These are phyloP conservation scores for Akabosia matsudoensis DNA, from an alignment of 1,140 invertebrate species.

Conservation along the genomic window DNA sequence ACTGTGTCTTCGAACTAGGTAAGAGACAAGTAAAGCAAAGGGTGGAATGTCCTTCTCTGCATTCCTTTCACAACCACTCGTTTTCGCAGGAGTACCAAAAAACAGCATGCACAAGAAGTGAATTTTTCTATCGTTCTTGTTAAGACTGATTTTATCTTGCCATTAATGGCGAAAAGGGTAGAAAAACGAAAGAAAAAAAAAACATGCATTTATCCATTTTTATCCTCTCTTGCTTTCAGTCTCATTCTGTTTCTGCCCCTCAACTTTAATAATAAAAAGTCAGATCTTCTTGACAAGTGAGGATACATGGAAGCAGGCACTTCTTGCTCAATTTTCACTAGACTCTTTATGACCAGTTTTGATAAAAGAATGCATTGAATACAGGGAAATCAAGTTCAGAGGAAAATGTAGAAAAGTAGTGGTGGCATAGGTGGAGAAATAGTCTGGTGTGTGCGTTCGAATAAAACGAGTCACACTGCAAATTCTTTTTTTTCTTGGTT, in stretches of 20 bases:
- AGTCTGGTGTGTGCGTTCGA: too few relatives aligned
- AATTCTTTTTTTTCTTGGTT: too few relatives aligned
- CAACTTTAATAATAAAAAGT: background rate
- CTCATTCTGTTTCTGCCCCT: background rate
- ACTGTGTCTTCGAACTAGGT: background rate
- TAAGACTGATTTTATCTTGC: too few relatives aligned
- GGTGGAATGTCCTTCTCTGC: conserved; percentile 2
- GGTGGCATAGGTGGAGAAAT: too few relatives aligned
- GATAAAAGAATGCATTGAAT: background rate
- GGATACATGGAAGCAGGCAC: background rate
- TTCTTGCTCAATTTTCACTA: background rate
- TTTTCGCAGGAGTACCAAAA: background rate
- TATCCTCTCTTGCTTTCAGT: background rate
- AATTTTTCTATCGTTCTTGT: background rate
- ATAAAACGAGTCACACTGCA: too few relatives aligned
- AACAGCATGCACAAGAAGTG: background rate
- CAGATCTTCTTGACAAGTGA: background rate
- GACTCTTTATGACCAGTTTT: background rate
- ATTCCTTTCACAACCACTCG: background rate
- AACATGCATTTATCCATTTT: background rate
- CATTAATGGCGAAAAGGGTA: too few relatives aligned
- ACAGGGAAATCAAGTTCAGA: background rate
- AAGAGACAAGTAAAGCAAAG: background rate
- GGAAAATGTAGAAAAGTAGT: background rate
- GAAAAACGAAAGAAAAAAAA: background rate